These are phyloP conservation scores for Phenganax marumi DNA, from an alignment of 92 coral and sea anemone genomes.

Conservation along the genomic window DNA sequence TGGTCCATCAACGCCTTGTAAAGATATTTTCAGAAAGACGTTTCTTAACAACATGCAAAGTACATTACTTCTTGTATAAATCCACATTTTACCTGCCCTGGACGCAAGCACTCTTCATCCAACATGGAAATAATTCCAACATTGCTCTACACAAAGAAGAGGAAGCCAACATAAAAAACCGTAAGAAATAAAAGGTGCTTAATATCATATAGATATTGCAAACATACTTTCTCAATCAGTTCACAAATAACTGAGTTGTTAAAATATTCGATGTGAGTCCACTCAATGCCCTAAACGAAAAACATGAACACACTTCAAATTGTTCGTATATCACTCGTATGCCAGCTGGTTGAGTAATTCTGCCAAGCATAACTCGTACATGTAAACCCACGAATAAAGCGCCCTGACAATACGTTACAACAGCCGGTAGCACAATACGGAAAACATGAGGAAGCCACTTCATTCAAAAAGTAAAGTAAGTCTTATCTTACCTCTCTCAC, in stretches of 20 bases:
- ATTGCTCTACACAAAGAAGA: constrained; percentile 59
- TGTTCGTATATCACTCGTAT: background rate
- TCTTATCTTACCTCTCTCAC: constrained; percentile 76
- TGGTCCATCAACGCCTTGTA: background rate
- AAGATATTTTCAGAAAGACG: background rate
- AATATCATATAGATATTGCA: background rate
- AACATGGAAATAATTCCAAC: constrained; percentile 81
- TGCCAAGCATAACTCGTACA: background rate
- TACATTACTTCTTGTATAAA: background rate
- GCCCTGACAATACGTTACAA: too few species aligned
- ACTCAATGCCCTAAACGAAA: constrained; percentile 82
- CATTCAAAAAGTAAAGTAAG: background rate
- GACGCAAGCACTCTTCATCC: constrained; percentile 93
- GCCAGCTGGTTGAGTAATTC: background rate
- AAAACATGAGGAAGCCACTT: background rate
- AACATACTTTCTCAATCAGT: constrained; percentile 79
- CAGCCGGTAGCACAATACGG: background rate
- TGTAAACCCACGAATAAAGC: background rate
- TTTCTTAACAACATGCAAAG: background rate
- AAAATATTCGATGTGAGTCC: constrained; percentile 90
- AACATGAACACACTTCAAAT: background rate
- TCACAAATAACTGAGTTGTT: constrained; percentile 91
- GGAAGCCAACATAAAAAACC: constrained; percentile 23
- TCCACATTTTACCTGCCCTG: constrained; percentile 82
- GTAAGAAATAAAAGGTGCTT: background rate